These are phyloP conservation scores for Lasiurus borealis DNA, from an alignment of 2,113 vertebrate genomes.

Conservation along the genomic window DNA sequence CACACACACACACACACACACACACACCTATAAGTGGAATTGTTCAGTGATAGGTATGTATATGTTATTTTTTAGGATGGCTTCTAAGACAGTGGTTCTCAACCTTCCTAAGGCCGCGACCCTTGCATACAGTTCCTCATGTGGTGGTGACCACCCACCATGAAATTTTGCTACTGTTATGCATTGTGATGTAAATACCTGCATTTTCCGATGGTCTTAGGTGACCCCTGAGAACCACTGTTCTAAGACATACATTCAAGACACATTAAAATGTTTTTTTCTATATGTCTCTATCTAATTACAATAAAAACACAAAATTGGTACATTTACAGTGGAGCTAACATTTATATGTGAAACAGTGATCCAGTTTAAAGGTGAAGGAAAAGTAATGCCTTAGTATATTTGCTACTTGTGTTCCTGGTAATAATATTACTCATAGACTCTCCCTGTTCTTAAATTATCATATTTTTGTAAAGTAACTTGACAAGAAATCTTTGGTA, in stretches of 20 bases:
- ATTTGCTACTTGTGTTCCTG: neutral
- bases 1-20: too few species aligned
- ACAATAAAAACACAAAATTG: neutral
- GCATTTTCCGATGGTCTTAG: too few species aligned
- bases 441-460: neutral
- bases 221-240: too few species aligned
- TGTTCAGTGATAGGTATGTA: neutral
- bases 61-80: neutral
- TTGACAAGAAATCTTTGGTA: neutral
- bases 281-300: neutral
- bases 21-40: neutral
- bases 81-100: neutral
- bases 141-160: too few species aligned
- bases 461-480: neutral
- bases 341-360: neutral
- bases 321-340: neutral
- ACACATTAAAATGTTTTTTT: neutral
- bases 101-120: too few species aligned
- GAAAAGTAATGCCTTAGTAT: neutral
- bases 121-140: too few species aligned
- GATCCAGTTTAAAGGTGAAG: neutral
- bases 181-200: too few species aligned
- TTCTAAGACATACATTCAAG: constrained; percentile 10
- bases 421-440: constrained; percentile 5
- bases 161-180: too few species aligned